Base-by-base conservation (phyloP, 2,888 invertebrate species). In the Lacanobia oleracea region DNA sequence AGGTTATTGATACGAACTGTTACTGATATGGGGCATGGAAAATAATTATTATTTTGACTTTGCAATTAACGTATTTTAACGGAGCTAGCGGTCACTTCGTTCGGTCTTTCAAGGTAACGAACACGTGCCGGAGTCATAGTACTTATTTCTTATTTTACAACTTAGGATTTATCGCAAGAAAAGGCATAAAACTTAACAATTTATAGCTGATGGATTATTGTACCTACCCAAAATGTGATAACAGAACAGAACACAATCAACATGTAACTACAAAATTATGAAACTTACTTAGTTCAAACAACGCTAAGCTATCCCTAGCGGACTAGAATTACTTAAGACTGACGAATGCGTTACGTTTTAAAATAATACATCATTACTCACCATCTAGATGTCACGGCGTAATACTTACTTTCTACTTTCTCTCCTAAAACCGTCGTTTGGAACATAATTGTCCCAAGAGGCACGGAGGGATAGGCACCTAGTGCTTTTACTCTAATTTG, bases 391-490 rank as follows among this genome's bases (percentile, higher is more conserved):
- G 87, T 87, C 88, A 84, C 87, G 84, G 72, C 74, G 77, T 61
- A 67, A 86, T 84, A 90, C 90, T 90, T 91, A 92, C 93, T 92
- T 90, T 91, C 91, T 92, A 92, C 90, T 91, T 91, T 92, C 92
- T 89, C 91, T 91, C 87, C 84, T 90, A 91, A 87, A 87, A 87
- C 83, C 81, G 88, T 84, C 79, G 86, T 87, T 88, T 83, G 84
- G 81, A 85, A 87, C 86, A 83, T 84, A 82, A 84, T 87, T 87
- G 84, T 89, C 84, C 85, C 70, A 69, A 75, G 79, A 79, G 84
- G 85, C 81, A 83, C 77, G 72, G 75, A 84, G 86, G 84, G 83
- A 84, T 83, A 86, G 87, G 90, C 89, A 89, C 88, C 84, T 89
- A 87, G 85, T 88, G 85, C 88, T 76, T 87, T 82, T 68, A 83